These are phyloP conservation scores for Psophia crepitans DNA, from an alignment of 2,113 vertebrate species.

Conservation along the genomic window DNA sequence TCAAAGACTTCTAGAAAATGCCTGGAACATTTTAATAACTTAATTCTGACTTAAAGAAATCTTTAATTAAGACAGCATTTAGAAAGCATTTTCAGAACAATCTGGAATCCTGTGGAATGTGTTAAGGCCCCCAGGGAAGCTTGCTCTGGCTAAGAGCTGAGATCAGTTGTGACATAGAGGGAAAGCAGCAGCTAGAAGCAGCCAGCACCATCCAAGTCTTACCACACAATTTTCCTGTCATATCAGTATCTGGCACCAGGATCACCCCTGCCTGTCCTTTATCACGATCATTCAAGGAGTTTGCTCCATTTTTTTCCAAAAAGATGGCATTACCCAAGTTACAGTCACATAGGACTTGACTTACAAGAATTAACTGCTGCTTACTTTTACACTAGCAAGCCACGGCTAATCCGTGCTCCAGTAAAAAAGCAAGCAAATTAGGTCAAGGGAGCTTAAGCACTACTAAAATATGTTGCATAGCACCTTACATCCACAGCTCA, in stretches of 20 bases:
- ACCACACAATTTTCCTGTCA: neutral
- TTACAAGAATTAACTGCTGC: slow-evolving; percentile 47
- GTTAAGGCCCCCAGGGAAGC: neutral
- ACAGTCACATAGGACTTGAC: slow-evolving; percentile 1
- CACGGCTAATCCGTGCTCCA: neutral
- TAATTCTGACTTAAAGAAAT: slow-evolving; percentile 61
- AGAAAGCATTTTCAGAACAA: slow-evolving; percentile 57
- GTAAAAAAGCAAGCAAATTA: slow-evolving; percentile 24
- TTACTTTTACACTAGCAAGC: slow-evolving; percentile 21
- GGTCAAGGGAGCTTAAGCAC: slow-evolving; percentile 27
- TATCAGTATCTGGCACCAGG: neutral
- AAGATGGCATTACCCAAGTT: neutral
- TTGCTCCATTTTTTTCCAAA: neutral
- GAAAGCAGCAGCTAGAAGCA: neutral
- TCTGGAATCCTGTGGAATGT: slow-evolving; percentile 57
- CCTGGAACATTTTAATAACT: slow-evolving; percentile 57
- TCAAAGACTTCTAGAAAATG: slow-evolving; percentile 44
- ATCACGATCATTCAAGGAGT: neutral
- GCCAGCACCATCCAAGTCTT: neutral
- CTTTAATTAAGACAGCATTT: slow-evolving; percentile 66
- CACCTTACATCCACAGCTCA: slow-evolving; percentile 8
- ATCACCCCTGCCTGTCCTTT: neutral
- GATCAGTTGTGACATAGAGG: neutral
- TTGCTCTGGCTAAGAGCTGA: neutral
- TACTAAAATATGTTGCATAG: neutral